phyloP scores from a whole-genome alignment of 2,888 invertebrate species.

The Nasonovia ribisnigri region DNA sequence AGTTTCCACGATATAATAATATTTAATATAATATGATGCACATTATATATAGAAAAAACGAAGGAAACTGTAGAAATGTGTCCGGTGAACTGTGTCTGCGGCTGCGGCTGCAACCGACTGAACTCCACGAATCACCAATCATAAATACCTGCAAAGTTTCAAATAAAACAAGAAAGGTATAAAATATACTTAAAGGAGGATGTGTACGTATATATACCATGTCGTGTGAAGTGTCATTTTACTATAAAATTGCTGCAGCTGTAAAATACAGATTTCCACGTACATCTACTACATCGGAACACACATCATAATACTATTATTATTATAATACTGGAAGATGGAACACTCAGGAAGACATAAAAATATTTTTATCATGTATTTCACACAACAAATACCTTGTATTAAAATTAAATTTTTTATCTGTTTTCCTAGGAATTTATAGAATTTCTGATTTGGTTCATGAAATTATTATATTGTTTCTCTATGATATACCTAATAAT shows the following conservation, averaged over 20 bases:
- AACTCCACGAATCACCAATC: background rate
- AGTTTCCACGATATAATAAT: background rate
- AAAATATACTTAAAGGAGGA: background rate
- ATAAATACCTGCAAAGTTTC: background rate
- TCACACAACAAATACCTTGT: too few species aligned
- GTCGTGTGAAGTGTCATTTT: background rate
- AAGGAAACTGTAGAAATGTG: background rate
- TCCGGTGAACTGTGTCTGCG: background rate
- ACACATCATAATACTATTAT: background rate
- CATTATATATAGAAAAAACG: background rate
- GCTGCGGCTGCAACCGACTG: background rate
- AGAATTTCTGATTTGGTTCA: too few species aligned
- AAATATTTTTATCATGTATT: background rate
- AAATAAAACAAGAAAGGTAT: background rate
- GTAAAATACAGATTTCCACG: background rate
- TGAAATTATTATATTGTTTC: too few species aligned
- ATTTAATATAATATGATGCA: background rate
- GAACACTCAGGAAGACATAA: background rate
- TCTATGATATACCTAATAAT: too few species aligned
- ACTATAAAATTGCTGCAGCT: background rate
- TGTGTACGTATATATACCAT: background rate
- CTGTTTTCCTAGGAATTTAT: too few species aligned
- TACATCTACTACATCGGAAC: background rate
- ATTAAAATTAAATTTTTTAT: too few species aligned
- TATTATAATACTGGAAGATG: background rate